phyloP scores from a whole-genome alignment of 2,113 vertebrate species.

The Myiopsitta monachus region DNA sequence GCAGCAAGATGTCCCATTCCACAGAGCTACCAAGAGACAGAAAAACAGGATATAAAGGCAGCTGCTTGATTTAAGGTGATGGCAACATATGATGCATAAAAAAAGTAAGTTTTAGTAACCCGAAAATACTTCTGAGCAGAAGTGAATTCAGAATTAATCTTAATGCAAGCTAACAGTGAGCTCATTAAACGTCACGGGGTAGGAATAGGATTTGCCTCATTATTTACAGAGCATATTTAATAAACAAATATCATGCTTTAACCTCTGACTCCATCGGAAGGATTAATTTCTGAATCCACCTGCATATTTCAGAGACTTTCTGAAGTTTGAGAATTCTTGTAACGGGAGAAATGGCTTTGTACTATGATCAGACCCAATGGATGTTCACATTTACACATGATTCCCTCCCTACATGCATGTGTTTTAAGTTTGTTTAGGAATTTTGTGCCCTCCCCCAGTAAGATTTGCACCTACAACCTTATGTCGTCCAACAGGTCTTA shows the following conservation, averaged over 20 bases:
- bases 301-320: not conserved
- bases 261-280: not conserved
- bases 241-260: not conserved
- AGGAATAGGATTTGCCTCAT: not conserved
- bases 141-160: not conserved
- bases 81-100: not conserved
- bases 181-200: not conserved
- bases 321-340: not conserved
- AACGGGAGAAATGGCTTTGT: not conserved
- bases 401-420: not conserved
- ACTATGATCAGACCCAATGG: not conserved
- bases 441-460: not conserved
- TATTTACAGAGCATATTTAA: not conserved
- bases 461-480: not conserved
- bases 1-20: not conserved
- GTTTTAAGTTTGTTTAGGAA: not conserved
- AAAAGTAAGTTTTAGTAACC: not conserved
- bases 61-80: not conserved
- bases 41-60: not conserved
- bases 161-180: not conserved
- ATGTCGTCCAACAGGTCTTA: not conserved
- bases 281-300: not conserved
- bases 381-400: not conserved
- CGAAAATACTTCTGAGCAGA: not conserved
- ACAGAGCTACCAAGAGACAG: not conserved